Evolutionary conservation across 2,113 vertebrate genomes (phyloP).

Genomic region (Apeltes quadracus): DNA sequence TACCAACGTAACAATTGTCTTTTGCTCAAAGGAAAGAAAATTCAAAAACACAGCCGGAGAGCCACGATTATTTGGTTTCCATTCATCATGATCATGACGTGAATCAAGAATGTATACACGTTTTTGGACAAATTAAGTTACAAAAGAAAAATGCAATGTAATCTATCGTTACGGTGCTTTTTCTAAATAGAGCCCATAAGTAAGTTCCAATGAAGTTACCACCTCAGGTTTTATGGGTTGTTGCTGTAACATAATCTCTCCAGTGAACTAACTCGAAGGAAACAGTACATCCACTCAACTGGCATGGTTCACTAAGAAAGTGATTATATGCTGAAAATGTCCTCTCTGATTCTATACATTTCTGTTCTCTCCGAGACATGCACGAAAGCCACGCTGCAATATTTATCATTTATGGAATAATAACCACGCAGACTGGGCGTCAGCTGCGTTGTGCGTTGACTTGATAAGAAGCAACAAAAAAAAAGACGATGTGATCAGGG

Average conservation of each 20-base stretch:
- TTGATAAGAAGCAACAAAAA: conserved; percentile 68
- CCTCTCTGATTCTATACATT: conserved; percentile 21
- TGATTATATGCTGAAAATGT: too few species aligned
- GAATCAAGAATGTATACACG: not conserved
- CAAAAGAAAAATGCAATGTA: conserved; percentile 11
- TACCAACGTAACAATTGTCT: conserved; percentile 40
- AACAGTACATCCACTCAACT: conserved; percentile 12
- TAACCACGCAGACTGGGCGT: conserved; percentile 53
- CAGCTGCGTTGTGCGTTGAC: conserved; percentile 67
- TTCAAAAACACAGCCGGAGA: conserved; percentile 23
- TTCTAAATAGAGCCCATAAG: not conserved
- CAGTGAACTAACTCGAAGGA: conserved; percentile 12
- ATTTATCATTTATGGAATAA: conserved; percentile 68
- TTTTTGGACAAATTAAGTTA: not conserved
- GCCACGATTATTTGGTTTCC: conserved; percentile 2
- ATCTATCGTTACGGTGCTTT: not conserved
- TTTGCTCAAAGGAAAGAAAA: conserved; percentile 38
- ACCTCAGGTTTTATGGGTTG: conserved; percentile 12
- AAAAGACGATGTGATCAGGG: conserved; percentile 70
- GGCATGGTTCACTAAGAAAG: conserved; percentile 8
- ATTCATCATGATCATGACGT: not conserved
- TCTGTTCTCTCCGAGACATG: conserved; percentile 7
- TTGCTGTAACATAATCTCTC: conserved; percentile 11
- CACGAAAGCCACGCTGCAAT: conserved; percentile 52
- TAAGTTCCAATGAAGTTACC: conserved; percentile 9